phyloP scores from a whole-genome alignment of 2,113 vertebrate species.

The Tragelaphus buxtoni region DNA sequence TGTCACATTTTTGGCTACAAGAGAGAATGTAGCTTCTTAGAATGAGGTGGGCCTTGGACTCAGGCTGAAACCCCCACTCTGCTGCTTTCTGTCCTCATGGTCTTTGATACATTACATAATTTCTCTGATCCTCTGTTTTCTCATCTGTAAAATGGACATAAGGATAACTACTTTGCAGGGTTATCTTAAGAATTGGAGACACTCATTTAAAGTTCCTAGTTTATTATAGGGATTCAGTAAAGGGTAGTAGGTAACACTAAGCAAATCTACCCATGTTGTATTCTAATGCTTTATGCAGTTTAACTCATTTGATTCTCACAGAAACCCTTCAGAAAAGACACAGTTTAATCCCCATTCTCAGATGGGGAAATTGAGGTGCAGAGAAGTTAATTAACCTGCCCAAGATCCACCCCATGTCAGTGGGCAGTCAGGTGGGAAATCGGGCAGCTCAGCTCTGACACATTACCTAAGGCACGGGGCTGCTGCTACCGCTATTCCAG shows the following conservation, averaged over 20 bases:
- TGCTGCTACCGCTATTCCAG: fast-evolving
- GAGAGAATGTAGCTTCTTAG: neutral
- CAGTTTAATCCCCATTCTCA: neutral
- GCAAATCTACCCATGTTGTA: neutral
- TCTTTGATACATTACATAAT: neutral
- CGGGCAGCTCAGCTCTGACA: neutral
- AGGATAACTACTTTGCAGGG: neutral
- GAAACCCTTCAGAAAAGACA: neutral
- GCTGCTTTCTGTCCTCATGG: neutral
- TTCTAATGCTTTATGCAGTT: neutral
- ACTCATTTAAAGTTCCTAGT: neutral
- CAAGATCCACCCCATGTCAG: neutral
- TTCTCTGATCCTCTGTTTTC: neutral
- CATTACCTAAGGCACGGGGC: neutral
- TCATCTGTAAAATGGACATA: neutral
- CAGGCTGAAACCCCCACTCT: neutral
- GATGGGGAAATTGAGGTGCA: neutral
- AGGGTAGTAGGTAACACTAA: neutral
- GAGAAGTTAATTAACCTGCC: neutral
- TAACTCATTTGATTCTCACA: neutral
- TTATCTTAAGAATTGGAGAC: neutral
- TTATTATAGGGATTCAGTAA: neutral
- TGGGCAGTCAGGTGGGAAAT: neutral
- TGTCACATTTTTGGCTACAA: neutral
- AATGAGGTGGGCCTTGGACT: neutral